Percentiles rank a stretch among this genome's conserved stretches.
Evolutionary conservation across 2,113 vertebrate species (phyloP).

Genomic region (human): GRCh38 chr5:84814501-84815000

Average conservation of each 20-base stretch:
- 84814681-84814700: background rate
- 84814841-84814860: background rate
- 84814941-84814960: background rate
- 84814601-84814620: background rate
- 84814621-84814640: background rate
- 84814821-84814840: background rate
- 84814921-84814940: background rate
- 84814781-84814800: background rate
- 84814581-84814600: background rate
- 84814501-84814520: background rate
- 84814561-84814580: background rate
- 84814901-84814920: background rate
- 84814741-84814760: background rate
- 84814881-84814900: background rate
- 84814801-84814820: background rate
- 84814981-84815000: background rate
- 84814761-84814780: background rate
- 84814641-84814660: background rate
- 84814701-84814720: background rate
- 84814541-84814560: background rate
- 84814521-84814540: background rate
- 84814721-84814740: background rate
- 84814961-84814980: background rate
- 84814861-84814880: background rate
- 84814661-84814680: background rate